Evolutionary conservation across 2,888 invertebrate species (phyloP).

Genomic region (Philopedon plagiatum): DNA sequence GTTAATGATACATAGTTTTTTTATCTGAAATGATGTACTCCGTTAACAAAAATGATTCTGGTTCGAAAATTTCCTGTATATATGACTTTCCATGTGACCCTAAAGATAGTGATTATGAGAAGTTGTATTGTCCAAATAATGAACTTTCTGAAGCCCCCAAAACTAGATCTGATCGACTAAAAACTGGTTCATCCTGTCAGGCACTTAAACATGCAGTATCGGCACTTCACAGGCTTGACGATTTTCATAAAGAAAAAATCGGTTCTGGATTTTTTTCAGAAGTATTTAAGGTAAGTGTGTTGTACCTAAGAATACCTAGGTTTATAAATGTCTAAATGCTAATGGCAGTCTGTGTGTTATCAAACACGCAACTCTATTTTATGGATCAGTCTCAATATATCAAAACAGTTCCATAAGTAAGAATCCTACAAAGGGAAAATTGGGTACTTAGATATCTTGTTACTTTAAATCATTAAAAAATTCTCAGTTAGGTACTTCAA

Average conservation of each 20-base stretch:
- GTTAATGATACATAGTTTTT: slow-evolving; percentile 65
- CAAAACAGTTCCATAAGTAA: too few relatives aligned
- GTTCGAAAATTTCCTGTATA: slow-evolving; percentile 64
- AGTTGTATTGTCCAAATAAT: slow-evolving; percentile 66
- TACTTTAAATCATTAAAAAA: too few relatives aligned
- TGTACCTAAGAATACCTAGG: background rate
- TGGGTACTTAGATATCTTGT: too few relatives aligned
- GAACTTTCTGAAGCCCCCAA: slow-evolving; percentile 67
- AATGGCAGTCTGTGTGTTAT: too few relatives aligned
- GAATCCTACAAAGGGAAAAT: too few relatives aligned
- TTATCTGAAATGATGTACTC: slow-evolving; percentile 61
- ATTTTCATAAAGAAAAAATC: slow-evolving; percentile 93
- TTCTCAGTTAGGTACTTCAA: too few relatives aligned
- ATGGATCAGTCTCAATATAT: too few relatives aligned
- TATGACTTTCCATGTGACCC: slow-evolving; percentile 68
- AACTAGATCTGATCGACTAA: slow-evolving; percentile 70
- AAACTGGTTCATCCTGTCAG: slow-evolving; percentile 86
- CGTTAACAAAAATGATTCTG: slow-evolving; percentile 59
- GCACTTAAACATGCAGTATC: slow-evolving; percentile 94
- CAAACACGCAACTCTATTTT: too few relatives aligned
- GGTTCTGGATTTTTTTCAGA: slow-evolving; percentile 97
- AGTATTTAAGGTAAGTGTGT: slow-evolving; percentile 90
- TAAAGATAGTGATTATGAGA: slow-evolving; percentile 65
- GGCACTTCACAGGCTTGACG: slow-evolving; percentile 92
- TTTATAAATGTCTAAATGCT: too few relatives aligned